Base-by-base conservation (phyloP, 2,797 vertebrate species). In the Sebastes itinus region DNA sequence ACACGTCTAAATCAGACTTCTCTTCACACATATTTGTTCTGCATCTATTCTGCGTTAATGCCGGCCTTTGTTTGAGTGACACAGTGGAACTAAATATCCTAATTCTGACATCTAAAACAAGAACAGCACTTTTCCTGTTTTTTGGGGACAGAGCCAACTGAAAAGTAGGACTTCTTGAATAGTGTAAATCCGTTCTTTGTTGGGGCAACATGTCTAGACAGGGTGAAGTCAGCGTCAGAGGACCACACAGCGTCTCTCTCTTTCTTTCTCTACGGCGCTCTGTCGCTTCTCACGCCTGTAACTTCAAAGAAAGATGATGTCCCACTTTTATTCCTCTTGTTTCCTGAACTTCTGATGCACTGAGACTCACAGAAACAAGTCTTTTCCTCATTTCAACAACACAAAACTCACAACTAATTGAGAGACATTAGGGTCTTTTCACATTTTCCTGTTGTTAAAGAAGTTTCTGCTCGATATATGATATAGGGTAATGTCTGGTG, bases 161-260 rank as follows among this genome's bases (percentile, higher is more conserved):
- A 16, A 61, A 72, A 62, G 58, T 56, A 62, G 69, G 1, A 25
- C 69, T 46, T 71, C 23, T 78, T 72, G 62, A 78, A 84, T 25
- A 33, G 63, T 72, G 42, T 67, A 52, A 87, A 82, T 73, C 84
- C 38, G 2, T 0, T 33, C 54, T 79, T 70, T 72, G 70, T 75
- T 3, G 22, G 30, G 7, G 8, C 16, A 28, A 74, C 79, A 1
- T 75, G 81, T 81, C 86, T 80, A 61, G 80, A 89, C 85, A 30
- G 77, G 88, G 10, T 38, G 69, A 67, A 28, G 72, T 32, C 76
- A 4, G 65, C 35, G 28, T 88, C 38, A 20, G 58, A 65, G 80
- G 75, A 80, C 84, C 89, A 25, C 81, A 76, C 84, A 80, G 70
- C 65, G 46, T 61, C 33, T 82, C 58, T 23, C 16, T 63, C 68